Conservation (phyloP, 2,888 invertebrate genomes). For the Sepiola atlantica region DNA sequence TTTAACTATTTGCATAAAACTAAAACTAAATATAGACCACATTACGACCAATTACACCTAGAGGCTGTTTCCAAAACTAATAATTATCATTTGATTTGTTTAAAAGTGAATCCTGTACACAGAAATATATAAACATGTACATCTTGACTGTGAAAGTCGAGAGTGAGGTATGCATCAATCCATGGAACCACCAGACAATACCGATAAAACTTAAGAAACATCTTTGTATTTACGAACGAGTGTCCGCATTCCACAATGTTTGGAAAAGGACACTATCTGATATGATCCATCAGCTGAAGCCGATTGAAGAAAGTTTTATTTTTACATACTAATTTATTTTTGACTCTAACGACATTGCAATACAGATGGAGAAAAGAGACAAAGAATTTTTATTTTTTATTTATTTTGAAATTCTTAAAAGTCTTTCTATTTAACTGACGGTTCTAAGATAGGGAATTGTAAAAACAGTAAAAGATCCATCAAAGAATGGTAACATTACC, state of each 20-base stretch:
- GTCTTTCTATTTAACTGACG: background rate
- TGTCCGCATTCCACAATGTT: background rate
- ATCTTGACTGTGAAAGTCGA: background rate
- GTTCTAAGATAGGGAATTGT: background rate
- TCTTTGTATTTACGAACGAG: background rate
- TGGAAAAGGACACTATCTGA: background rate
- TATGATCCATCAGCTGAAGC: background rate
- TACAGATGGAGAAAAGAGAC: background rate
- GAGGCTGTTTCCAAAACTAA: too few species aligned
- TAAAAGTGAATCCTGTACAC: too few species aligned
- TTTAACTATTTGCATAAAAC: too few species aligned
- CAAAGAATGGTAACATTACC: background rate
- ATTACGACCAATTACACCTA: too few species aligned
- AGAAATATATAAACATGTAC: too few species aligned
- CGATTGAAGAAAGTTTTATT: background rate
- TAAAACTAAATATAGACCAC: too few species aligned
- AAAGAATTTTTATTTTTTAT: background rate
- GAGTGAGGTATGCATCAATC: background rate
- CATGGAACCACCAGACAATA: background rate
- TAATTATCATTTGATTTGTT: too few species aligned
- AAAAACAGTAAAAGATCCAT: background rate
- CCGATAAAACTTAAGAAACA: background rate
- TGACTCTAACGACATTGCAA: background rate
- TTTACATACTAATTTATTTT: background rate
- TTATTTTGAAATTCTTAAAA: background rate